phyloP scores from a whole-genome alignment of 1,140 invertebrate species.

The Cardiocondyla obscurior region DNA sequence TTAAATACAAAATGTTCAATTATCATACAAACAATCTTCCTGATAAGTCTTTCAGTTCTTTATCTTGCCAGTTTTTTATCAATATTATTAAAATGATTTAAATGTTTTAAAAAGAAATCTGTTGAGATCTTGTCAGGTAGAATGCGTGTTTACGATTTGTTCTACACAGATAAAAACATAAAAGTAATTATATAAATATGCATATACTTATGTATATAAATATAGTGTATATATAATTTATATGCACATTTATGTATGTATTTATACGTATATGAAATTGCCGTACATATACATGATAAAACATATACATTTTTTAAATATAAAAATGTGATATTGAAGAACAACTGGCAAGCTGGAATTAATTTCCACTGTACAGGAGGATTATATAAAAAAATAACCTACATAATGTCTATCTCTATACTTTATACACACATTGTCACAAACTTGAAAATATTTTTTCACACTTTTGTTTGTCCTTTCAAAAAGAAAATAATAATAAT shows the following conservation, averaged over 20 bases:
- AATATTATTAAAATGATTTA: slow-evolving; percentile 44
- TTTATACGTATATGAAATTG: neutral
- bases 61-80: slow-evolving; percentile 61
- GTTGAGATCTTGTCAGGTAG: slow-evolving; percentile 19
- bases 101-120: slow-evolving; percentile 6
- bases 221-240: neutral
- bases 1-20: slow-evolving; percentile 27
- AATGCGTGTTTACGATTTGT: slow-evolving; percentile 8
- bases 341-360: slow-evolving; percentile 62
- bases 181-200: neutral
- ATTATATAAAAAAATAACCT: slow-evolving; percentile 70
- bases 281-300: too few relatives aligned
- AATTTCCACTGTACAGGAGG: slow-evolving; percentile 40
- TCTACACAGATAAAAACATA: slow-evolving; percentile 6
- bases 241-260: neutral
- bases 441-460: slow-evolving; percentile 58
- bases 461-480: slow-evolving; percentile 35
- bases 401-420: slow-evolving; percentile 56
- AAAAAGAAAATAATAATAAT: too few relatives aligned
- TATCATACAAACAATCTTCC: slow-evolving; percentile 48
- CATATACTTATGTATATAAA: neutral
- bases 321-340: slow-evolving; percentile 40
- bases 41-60: slow-evolving; percentile 51
- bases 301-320: neutral
- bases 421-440: slow-evolving; percentile 65